Conservation (phyloP, 2,888 invertebrate genomes). For the Sycophila texana region DNA sequence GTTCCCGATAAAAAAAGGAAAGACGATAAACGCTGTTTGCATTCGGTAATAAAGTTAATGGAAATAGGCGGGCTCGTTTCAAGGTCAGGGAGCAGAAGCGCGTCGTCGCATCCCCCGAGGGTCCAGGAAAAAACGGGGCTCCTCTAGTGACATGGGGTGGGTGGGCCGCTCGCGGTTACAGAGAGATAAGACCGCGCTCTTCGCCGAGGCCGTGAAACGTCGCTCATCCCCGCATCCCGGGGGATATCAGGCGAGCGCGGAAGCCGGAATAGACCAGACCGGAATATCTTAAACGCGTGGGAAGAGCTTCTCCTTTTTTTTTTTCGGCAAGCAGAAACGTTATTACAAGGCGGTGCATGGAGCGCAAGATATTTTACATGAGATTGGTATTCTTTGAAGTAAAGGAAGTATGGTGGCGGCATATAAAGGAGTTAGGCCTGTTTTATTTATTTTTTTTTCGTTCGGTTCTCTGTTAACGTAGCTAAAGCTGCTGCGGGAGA, state of each 20-base stretch:
- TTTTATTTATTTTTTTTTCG: no score
- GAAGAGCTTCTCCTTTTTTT: constrained; percentile 50
- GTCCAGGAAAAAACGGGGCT: constrained; percentile 6
- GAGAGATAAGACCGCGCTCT: constrained; percentile 67
- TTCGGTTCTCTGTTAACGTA: no score
- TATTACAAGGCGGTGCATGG: constrained; percentile 9
- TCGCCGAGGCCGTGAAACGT: constrained; percentile 60
- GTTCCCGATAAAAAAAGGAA: constrained; percentile 51
- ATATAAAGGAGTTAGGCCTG: no score
- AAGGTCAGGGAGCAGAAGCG: constrained; percentile 33
- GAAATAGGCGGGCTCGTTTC: constrained; percentile 36
- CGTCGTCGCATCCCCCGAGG: neutral
- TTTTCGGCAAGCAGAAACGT: constrained; percentile 8
- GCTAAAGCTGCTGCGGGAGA: no score
- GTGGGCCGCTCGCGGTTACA: constrained; percentile 53
- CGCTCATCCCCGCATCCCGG: constrained; percentile 63
- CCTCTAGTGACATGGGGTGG: constrained; percentile 58
- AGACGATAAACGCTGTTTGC: constrained; percentile 32
- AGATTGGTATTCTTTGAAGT: neutral
- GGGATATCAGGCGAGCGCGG: constrained; percentile 72
- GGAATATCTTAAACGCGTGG: constrained; percentile 70
- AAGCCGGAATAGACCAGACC: constrained; percentile 67
- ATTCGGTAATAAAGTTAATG: constrained; percentile 48
- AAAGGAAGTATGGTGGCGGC: no score
- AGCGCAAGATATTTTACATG: neutral